These are phyloP conservation scores for Natrix natrix DNA, from an alignment of 2,797 vertebrate genomes.

Conservation along the genomic window DNA sequence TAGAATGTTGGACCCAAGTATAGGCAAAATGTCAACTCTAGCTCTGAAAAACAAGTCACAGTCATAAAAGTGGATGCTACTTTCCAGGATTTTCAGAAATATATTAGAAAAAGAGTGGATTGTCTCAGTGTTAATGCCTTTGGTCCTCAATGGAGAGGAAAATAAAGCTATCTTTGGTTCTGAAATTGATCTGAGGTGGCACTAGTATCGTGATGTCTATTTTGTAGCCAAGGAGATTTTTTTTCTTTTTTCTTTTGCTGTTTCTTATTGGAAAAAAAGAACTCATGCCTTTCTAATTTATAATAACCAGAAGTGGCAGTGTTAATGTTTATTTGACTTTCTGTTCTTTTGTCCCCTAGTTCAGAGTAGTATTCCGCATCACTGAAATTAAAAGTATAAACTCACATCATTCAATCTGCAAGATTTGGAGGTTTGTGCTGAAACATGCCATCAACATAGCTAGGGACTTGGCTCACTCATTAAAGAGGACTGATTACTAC, in stretches of 20 bases:
- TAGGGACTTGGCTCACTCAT: background rate
- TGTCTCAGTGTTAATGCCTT: background rate
- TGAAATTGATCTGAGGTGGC: background rate
- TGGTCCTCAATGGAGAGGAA: background rate
- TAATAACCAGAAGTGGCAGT: background rate
- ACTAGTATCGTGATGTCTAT: background rate
- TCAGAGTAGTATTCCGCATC: background rate
- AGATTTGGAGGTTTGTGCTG: background rate
- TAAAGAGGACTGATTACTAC: constrained; percentile 10
- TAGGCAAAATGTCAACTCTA: background rate
- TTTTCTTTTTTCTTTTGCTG: background rate
- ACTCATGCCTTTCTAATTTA: background rate
- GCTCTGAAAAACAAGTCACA: background rate
- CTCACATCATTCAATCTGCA: background rate
- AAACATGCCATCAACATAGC: constrained; percentile 3
- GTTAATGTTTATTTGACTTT: constrained; percentile 31
- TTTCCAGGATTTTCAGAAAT: background rate
- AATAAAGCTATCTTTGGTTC: background rate
- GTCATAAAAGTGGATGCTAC: background rate
- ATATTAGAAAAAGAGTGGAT: background rate
- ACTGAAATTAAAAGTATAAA: background rate
- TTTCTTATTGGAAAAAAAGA: background rate
- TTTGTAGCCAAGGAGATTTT: background rate
- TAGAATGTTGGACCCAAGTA: background rate
- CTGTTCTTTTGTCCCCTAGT: constrained; percentile 18